These are phyloP conservation scores for Rhorus exstirpatorius DNA, from an alignment of 2,888 invertebrate species.

Conservation along the genomic window DNA sequence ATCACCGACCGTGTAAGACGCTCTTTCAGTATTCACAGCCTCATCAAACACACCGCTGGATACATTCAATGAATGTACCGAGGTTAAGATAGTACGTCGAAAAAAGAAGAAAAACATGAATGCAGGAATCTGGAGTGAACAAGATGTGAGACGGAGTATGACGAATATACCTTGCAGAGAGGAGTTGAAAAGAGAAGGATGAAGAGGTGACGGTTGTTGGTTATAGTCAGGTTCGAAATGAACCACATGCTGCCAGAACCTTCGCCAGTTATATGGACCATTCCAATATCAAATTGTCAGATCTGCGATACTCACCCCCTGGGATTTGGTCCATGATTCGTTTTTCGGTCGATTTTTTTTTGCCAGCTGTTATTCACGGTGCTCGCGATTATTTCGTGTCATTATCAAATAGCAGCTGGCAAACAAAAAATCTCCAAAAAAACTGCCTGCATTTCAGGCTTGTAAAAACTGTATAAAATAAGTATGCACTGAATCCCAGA, in stretches of 20 bases:
- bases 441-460: background rate
- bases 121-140: background rate
- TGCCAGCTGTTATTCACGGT: too few species aligned
- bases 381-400: too few species aligned
- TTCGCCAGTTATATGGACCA: conserved; percentile 16
- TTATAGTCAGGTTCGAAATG: conserved; percentile 46
- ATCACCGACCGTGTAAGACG: too few species aligned
- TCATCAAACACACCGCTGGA: background rate
- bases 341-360: background rate
- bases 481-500: background rate
- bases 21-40: background rate
- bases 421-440: background rate
- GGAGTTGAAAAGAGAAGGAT: conserved; percentile 8
- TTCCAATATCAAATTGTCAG: background rate
- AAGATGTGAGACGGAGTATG: background rate
- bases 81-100: conserved; percentile 12
- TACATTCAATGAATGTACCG: conserved; percentile 1
- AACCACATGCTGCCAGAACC: conserved; percentile 57
- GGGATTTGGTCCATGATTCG: too few species aligned
- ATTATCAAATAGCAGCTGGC: too few species aligned
- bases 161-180: background rate
- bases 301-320: background rate
- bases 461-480: background rate
- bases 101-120: conserved; percentile 1
- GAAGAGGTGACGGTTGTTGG: conserved; percentile 39